phyloP scores from a whole-genome alignment of 1,140 invertebrate genomes.

The Pogonomyrmex barbatus region DNA sequence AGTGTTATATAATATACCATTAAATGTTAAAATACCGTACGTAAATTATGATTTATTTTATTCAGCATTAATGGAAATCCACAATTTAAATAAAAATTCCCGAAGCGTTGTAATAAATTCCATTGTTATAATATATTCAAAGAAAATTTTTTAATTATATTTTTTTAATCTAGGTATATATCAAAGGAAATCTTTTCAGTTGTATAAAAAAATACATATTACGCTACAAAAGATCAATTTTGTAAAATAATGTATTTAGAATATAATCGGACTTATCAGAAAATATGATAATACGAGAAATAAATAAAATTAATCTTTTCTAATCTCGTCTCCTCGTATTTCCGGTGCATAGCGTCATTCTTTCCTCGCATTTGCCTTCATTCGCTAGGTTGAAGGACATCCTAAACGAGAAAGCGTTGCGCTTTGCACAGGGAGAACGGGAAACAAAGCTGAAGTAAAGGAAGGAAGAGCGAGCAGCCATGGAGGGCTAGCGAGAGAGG shows the following conservation, averaged over 20 bases:
- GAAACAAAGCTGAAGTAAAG: constrained; percentile 50
- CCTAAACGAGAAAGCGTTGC: constrained; percentile 43
- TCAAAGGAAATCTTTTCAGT: not conserved
- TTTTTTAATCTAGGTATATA: not conserved
- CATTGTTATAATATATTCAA: not conserved
- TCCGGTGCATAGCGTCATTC: constrained; percentile 26
- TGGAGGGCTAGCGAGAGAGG: constrained; percentile 8
- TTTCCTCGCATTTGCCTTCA: constrained; percentile 49
- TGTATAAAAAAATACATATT: not conserved
- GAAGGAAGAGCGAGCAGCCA: constrained; percentile 44
- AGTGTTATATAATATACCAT: not conserved
- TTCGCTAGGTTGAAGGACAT: constrained; percentile 20
- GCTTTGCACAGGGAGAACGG: constrained; percentile 44
- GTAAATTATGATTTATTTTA: not conserved
- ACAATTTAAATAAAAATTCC: not conserved
- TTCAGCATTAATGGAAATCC: not conserved
- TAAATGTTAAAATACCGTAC: not conserved
- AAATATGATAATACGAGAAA: not conserved
- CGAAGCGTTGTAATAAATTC: not conserved
- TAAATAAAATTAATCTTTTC: constrained; percentile 19
- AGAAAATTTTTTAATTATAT: not conserved
- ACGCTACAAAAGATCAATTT: constrained; percentile 6
- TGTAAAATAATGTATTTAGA: not conserved
- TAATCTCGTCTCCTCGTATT: constrained; percentile 25
- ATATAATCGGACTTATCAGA: too few species aligned